Percentiles rank a stretch among this genome's conserved stretches.
These are phyloP conservation scores for Pectinophora gossypiella DNA, from an alignment of 1,140 invertebrate genomes.

Conservation along the genomic window DNA sequence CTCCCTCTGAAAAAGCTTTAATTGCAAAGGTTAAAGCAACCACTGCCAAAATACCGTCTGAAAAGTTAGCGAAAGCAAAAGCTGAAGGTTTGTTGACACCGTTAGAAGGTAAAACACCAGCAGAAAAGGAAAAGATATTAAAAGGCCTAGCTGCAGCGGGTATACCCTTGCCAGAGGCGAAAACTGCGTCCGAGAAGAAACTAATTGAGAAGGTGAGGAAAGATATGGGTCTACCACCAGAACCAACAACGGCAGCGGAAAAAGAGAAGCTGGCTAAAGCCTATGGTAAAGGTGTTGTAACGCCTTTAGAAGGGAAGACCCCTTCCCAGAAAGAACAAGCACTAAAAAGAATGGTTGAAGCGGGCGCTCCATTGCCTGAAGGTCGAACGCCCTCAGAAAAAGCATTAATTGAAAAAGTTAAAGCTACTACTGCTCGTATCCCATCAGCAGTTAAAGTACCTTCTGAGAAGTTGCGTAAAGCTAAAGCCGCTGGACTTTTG, in stretches of 20 bases:
- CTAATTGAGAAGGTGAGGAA: slow-evolving; percentile 26
- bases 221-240: slow-evolving; percentile 13
- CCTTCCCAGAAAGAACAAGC: slow-evolving; percentile 27
- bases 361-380: slow-evolving; percentile 21
- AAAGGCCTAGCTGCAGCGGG: slow-evolving; percentile 18
- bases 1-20: slow-evolving; percentile 25
- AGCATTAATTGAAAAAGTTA: slow-evolving; percentile 10
- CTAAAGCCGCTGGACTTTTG: not conserved
- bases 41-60: slow-evolving; percentile 7
- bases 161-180: slow-evolving; percentile 22
- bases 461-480: slow-evolving; percentile 3
- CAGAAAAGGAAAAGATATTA: slow-evolving; percentile 31
- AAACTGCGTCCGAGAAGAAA: no score
- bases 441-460: not conserved
- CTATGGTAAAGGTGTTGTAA: slow-evolving; percentile 16
- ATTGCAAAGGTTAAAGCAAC: slow-evolving; percentile 11
- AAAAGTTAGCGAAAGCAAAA: slow-evolving; percentile 23
- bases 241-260: slow-evolving; percentile 25
- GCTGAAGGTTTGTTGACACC: slow-evolving; percentile 17
- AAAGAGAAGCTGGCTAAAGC: slow-evolving; percentile 16
- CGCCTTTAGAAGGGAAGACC: slow-evolving; percentile 27
- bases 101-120: slow-evolving; percentile 21
- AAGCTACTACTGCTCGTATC: slow-evolving; percentile 12
- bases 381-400: slow-evolving; percentile 25
- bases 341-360: slow-evolving; percentile 13